phyloP scores from a whole-genome alignment of 2,888 invertebrate species.

The Trichogramma dendrolimi region DNA sequence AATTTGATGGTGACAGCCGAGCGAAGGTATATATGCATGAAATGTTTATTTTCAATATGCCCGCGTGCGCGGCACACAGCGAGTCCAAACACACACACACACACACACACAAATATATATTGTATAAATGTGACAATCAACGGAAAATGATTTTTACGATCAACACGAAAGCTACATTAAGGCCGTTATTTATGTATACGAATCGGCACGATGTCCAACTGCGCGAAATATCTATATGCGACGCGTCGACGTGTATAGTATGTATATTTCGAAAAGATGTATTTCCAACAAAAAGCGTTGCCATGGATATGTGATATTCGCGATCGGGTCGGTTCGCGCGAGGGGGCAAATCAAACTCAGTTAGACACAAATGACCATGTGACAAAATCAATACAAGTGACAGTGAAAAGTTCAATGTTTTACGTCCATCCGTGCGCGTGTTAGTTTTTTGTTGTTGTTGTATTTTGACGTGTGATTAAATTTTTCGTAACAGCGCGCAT shows the following conservation, averaged over 20 bases:
- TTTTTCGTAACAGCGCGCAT: constrained; percentile 3
- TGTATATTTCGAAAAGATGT: constrained; percentile 20
- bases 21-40: no score
- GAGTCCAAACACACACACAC: no score
- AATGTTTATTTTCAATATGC: no score
- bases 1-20: no score
- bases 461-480: constrained; percentile 16
- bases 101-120: no score
- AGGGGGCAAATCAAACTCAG: constrained; percentile 30
- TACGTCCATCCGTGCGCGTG: constrained; percentile 36
- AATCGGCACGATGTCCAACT: no score
- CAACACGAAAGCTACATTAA: constrained; percentile 13
- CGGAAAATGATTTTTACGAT: constrained; percentile 1
- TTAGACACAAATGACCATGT: constrained; percentile 42
- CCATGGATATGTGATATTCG: constrained; percentile 13
- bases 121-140: no score
- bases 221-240: no score
- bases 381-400: constrained; percentile 47
- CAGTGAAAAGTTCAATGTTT: constrained; percentile 39
- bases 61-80: no score
- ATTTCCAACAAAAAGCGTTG: constrained; percentile 20
- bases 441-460: constrained; percentile 23
- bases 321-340: not conserved
- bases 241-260: constrained; percentile 2
- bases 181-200: no score